These are phyloP conservation scores for Sitta carolinensis DNA, from an alignment of 2,797 vertebrate species.

Conservation along the genomic window DNA sequence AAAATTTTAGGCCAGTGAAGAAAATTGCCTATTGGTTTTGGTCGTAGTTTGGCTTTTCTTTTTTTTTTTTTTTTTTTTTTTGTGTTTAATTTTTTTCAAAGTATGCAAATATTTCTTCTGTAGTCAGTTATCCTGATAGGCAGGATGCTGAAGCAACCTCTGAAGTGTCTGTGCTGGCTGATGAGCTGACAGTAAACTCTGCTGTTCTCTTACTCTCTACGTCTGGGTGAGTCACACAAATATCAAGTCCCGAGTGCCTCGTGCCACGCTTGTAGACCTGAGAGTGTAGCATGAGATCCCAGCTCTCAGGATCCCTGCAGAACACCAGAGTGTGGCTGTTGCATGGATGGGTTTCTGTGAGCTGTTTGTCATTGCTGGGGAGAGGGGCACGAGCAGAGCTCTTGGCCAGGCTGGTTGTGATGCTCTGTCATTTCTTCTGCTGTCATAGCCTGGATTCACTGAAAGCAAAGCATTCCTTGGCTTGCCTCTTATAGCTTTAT, in stretches of 20 bases:
- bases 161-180: not conserved
- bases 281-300: not conserved
- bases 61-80: no score
- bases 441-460: not conserved
- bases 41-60: not conserved
- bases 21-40: not conserved
- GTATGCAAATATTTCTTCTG: not conserved
- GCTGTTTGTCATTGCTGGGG: not conserved
- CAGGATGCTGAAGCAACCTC: not conserved
- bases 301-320: not conserved
- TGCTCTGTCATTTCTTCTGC: not conserved
- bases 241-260: not conserved
- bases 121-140: not conserved
- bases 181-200: not conserved
- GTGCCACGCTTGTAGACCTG: not conserved
- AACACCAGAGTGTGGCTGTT: not conserved
- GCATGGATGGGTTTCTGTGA: not conserved
- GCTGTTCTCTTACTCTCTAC: not conserved
- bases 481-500: not conserved
- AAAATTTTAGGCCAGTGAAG: not conserved
- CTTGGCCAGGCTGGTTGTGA: not conserved
- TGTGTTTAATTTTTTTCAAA: not conserved
- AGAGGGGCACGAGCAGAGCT: not conserved
- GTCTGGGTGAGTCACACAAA: conserved; percentile 15
- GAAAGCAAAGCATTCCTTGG: not conserved